phyloP scores from a whole-genome alignment of 2,113 vertebrate species.

The Pleuronectes platessa region DNA sequence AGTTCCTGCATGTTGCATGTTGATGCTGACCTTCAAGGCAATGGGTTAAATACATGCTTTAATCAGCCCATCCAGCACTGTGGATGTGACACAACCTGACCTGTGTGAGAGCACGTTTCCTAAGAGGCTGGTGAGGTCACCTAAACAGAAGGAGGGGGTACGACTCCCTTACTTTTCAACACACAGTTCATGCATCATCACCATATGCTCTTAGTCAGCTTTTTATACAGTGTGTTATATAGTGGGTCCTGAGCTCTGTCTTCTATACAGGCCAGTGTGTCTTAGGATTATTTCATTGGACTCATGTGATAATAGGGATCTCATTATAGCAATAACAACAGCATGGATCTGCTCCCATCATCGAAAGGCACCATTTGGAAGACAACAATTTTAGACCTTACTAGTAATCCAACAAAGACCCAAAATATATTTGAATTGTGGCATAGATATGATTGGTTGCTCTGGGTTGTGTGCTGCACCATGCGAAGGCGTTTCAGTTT shows the following conservation, averaged over 20 bases:
- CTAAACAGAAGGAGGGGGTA: neutral
- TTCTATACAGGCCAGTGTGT: neutral
- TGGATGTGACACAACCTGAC: neutral
- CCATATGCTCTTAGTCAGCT: neutral
- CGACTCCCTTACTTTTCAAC: conserved; percentile 7
- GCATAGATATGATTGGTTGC: no score
- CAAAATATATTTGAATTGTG: neutral
- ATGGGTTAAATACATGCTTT: neutral
- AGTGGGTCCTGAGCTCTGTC: neutral
- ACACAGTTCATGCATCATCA: neutral
- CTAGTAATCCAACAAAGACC: neutral
- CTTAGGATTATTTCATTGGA: neutral
- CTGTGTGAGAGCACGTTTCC: neutral
- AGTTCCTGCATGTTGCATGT: neutral
- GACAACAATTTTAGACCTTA: no score
- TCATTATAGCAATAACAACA: neutral
- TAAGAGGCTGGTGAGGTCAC: neutral
- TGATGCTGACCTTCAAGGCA: neutral
- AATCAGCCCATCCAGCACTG: neutral
- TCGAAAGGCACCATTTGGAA: neutral
- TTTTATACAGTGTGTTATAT: neutral
- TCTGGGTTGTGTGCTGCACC: no score
- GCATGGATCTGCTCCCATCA: neutral
- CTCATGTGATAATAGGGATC: neutral
- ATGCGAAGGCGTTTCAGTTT: no score